Base-by-base conservation (phyloP, 2,113 vertebrate genomes). In the Leptocoma aspasia region DNA sequence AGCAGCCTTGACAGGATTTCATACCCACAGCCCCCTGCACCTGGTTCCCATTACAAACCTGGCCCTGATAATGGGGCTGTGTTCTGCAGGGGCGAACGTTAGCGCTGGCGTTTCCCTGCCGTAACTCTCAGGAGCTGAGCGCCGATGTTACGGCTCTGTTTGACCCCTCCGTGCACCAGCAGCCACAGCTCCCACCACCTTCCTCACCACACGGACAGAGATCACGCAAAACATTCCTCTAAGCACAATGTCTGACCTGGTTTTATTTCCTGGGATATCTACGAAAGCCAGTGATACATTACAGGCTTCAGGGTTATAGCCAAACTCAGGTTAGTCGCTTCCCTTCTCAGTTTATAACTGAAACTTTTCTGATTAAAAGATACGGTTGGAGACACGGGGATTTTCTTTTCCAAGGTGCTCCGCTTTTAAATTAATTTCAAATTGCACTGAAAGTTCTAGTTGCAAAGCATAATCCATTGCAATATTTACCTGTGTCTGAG, bases 11-110 rank as follows among this genome's bases (percentile, higher is more conserved):
- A 89, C 93, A 95, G 59, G 81, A 73, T 82, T 92, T 94, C 78
- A 65, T 80, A 59, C 30, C 75, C 89, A 89, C 91, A 92, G 79
- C 65, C 53, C 72, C 22, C 78, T 88, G 59, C 93, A 97, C 84
- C 94, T 95, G 95, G 93, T 85, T 89, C 75, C 78, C 71, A 95
- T 95, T 94, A 95, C 22, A 31, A 91, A 79, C 35, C 54, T 77
- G 75, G 78, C 53, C 91, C 50, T 47, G 82, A 91, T 94, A 95
- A 91, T 85, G 82, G 87, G 92, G 50, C 87, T 95, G 53, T 95
- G 78, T 72, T 92, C 82, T 52, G 45, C 73, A 72, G 79, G 76
- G 70, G 45, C 44, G 82, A 31, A 72, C 37, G 53, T 33, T 49
- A 65, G 84, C 24, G 28, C 37, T 42, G 78, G 31, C 24, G 59